phyloP scores from a whole-genome alignment of 2,797 vertebrate genomes.

The Helicolenus hilgendorfi region DNA sequence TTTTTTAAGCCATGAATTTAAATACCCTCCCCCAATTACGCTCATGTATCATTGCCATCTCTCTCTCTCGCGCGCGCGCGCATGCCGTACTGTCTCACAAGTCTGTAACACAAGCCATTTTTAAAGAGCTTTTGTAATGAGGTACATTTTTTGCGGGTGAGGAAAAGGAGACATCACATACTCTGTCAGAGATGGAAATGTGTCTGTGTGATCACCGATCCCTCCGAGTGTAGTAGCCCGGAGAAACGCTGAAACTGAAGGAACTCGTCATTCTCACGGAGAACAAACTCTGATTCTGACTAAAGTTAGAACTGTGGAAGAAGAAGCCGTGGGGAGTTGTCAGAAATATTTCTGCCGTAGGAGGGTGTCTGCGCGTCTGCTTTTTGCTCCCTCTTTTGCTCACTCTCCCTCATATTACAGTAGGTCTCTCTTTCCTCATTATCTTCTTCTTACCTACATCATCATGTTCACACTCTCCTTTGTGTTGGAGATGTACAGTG shows the following conservation, averaged over 20 bases:
- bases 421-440: slow-evolving; percentile 13
- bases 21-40: background rate
- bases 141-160: slow-evolving; percentile 25
- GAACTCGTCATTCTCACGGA: slow-evolving; percentile 36
- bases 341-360: slow-evolving; percentile 48
- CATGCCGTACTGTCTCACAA: background rate
- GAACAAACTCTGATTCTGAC: slow-evolving; percentile 46
- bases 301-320: slow-evolving; percentile 51
- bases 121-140: slow-evolving; percentile 48
- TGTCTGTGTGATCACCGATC: slow-evolving; percentile 68
- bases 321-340: slow-evolving; percentile 60
- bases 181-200: slow-evolving; percentile 62
- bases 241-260: slow-evolving; percentile 66
- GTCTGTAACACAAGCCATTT: slow-evolving; percentile 31
- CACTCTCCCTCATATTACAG: background rate
- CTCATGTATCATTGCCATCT: background rate
- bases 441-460: background rate
- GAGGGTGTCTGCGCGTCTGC: slow-evolving; percentile 2
- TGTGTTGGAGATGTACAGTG: background rate
- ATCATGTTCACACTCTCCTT: background rate
- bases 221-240: slow-evolving; percentile 59
- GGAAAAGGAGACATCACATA: slow-evolving; percentile 49
- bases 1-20: background rate
- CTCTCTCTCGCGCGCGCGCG: background rate
- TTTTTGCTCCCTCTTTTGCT: slow-evolving; percentile 11